Percentiles rank a stretch among this genome's conserved stretches.
phyloP scores from a whole-genome alignment of 2,113 vertebrate species.

The Microtus pennsylvanicus region DNA sequence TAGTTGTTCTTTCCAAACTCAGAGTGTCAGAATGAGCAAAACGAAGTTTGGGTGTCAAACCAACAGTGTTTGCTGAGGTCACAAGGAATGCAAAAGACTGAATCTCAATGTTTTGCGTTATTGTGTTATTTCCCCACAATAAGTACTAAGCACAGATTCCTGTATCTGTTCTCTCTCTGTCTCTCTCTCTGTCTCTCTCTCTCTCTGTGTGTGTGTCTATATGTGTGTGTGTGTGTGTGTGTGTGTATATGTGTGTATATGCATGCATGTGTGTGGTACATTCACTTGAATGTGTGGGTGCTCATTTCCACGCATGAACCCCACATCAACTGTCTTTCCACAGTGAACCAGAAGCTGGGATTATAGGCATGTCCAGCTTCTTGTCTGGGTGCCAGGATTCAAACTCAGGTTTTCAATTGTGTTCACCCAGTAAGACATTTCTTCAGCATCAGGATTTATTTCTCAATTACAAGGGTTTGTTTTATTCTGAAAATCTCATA shows the following conservation, averaged over 20 bases:
- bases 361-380: no score
- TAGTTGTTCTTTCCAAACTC: constrained; percentile 29
- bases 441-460: background rate
- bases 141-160: constrained; percentile 2
- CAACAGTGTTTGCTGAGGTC: background rate
- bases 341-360: background rate
- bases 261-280: background rate
- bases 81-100: constrained; percentile 5
- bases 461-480: background rate
- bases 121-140: constrained; percentile 13
- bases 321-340: no score
- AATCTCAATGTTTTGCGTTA: background rate
- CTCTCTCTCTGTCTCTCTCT: background rate
- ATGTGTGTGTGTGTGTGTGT: background rate
- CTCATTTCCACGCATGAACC: background rate
- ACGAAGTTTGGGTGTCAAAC: background rate
- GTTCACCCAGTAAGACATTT: background rate
- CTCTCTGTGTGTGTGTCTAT: background rate
- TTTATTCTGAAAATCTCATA: background rate
- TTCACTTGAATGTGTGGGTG: background rate
- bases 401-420: background rate
- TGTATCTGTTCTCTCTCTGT: no score
- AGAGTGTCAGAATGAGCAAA: background rate
- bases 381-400: background rate
- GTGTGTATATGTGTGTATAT: background rate